Evolutionary conservation across 1,140 invertebrate species (phyloP), one percentile per base, ranked within the genome.

Genomic region (Hyphantria cunea): DNA sequence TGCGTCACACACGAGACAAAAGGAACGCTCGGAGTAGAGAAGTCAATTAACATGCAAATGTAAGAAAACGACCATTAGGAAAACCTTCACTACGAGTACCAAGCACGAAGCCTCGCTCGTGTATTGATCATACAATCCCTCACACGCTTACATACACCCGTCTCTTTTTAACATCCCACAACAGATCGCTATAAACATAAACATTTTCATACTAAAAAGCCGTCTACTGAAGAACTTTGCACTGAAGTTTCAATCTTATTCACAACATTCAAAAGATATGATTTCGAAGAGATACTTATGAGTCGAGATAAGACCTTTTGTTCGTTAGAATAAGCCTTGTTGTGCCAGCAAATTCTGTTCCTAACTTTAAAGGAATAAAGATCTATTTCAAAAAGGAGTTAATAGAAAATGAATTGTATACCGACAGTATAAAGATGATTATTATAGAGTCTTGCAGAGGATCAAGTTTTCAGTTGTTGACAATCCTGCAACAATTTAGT

Each of bases 21-120:
- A 86, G 78, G 81, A 76, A 72, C 56, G 69, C 76, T 64, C 56
- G 67, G 64, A 85, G 72, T 69, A 80, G 74, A 65, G 77, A 80
- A 82, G 74, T 74, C 81, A 88, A 90, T 90, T 88, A 88, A 74
- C 73, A 90, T 90, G 85, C 87, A 88, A 90, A 90, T 90, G 79
- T 86, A 90, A 90, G 87, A 90, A 90, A 90, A 90, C 87, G 85
- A 87, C 84, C 75, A 88, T 89, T 89, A 89, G 75, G 68, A 59
- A 68, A 65, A 74, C 65, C 72, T 77, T 75, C 69, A 66, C 56
- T n/a, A 62, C 64, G 48, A 44, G 47, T 17, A 50, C 72, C 70
- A 0, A 39, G 37, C n/a, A 82, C 76, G 78, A 72, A 74, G 68
- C 68, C 72, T 68, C 70, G 50, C 50, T 54, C 76, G 65, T 75